These are phyloP conservation scores for Oreocharis arfaki DNA, from an alignment of 2,113 vertebrate genomes.

Conservation along the genomic window DNA sequence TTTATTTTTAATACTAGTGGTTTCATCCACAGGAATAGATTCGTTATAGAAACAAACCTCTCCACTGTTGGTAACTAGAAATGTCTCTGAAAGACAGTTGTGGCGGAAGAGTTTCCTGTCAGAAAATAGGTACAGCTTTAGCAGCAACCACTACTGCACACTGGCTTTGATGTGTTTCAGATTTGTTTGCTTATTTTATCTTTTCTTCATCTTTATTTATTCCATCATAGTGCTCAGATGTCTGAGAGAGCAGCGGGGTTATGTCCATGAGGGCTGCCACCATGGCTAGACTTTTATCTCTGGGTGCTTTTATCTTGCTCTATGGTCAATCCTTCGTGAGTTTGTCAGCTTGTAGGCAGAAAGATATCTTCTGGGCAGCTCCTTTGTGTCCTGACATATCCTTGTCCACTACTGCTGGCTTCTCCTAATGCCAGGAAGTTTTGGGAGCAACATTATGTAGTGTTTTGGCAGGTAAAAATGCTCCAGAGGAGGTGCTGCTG, in stretches of 20 bases:
- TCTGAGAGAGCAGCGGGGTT: not conserved
- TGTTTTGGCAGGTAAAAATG: not conserved
- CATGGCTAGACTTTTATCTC: not conserved
- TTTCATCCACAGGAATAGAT: not conserved
- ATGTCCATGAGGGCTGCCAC: not conserved
- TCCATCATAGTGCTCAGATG: not conserved
- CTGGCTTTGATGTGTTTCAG: not conserved
- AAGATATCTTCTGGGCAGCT: not conserved
- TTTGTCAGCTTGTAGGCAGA: not conserved
- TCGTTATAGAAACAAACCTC: conserved; percentile 17
- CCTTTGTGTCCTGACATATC: not conserved
- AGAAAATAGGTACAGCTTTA: conserved; percentile 8
- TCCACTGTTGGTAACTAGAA: not conserved
- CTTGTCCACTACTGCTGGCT: not conserved
- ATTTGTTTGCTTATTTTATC: not conserved
- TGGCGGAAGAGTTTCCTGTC: conserved; percentile 27
- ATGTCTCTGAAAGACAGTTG: not conserved
- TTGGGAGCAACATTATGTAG: not conserved
- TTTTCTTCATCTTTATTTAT: conserved; percentile 1
- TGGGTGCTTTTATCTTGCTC: not conserved
- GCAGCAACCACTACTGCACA: not conserved
- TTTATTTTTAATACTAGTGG: conserved; percentile 15
- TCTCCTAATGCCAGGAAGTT: not conserved
- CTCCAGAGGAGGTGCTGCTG: not conserved
- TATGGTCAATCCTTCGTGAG: accelerated